Conservation (phyloP, 2,888 invertebrate genomes). For the Cosmia pyralina region DNA sequence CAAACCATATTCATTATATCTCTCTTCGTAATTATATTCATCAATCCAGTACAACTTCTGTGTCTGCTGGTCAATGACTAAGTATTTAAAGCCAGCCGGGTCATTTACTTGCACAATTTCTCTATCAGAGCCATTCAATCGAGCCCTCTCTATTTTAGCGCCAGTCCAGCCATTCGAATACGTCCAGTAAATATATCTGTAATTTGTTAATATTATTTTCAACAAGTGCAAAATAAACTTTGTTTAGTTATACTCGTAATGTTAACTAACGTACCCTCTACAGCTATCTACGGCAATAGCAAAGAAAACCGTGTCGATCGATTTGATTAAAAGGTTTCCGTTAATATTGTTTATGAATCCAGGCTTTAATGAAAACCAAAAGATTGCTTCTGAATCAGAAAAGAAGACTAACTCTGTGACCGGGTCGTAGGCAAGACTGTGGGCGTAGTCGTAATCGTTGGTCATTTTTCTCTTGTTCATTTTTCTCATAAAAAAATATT, state of each 20-base stretch:
- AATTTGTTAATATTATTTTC: neutral
- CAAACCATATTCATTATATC: too few species aligned
- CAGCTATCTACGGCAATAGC: neutral
- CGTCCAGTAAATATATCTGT: slow-evolving; percentile 6
- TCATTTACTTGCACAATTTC: neutral
- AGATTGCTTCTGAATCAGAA: too few species aligned
- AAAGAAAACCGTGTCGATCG: neutral
- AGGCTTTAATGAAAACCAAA: too few species aligned
- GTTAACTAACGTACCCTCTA: neutral
- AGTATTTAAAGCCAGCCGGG: neutral
- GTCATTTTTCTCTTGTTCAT: too few species aligned
- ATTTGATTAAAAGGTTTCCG: too few species aligned
- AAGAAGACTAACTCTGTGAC: too few species aligned
- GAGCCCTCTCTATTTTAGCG: neutral
- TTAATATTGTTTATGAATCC: too few species aligned
- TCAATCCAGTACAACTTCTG: slow-evolving; percentile 1
- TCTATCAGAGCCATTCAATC: too few species aligned
- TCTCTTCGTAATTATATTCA: neutral
- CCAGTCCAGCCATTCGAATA: neutral
- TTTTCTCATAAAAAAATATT: too few species aligned
- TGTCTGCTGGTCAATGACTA: slow-evolving; percentile 1
- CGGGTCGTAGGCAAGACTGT: too few species aligned
- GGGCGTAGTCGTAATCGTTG: too few species aligned
- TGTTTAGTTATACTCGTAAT: neutral
- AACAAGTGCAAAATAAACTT: neutral